Base-by-base conservation (phyloP, 2,113 vertebrate species). In the Cyanoliseus patagonus region DNA sequence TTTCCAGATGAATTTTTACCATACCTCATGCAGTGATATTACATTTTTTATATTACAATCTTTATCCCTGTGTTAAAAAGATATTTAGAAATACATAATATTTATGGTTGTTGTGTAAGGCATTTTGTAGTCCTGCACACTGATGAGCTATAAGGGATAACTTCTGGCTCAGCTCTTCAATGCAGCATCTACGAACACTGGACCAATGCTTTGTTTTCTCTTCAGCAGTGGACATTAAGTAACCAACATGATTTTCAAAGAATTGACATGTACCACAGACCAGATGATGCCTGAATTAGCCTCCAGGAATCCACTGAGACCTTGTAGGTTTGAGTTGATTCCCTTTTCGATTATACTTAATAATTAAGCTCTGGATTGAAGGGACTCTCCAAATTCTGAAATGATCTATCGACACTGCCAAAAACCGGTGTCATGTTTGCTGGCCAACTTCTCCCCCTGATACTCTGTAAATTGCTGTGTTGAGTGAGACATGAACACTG, bases 391-490 rank as follows among this genome's bases (percentile, higher is more conserved):
- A 84, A 85, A 94, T 74, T 91, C 83, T 57, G 70, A 82, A 90
- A 62, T 59, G 81, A 95, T 53, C 67, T 74, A 41, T 7, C 16
- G 25, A 66, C 77, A 62, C 41, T 94, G 91, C 70, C 70, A 89
- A 91, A 87, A 96, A 47, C 3, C 6, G 0, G 62, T 83, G 91
- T 94, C 77, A 85, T 35, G 67, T 55, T 96, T 55, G 44, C 69
- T 92, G 94, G 86, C 88, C 88, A 96, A 14, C 62, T 84, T 75
- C 62, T 64, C 46, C 55, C 75, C 37, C n/a, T 28, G 37, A 79
- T 91, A 91, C 78, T 70, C 81, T 82, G 83, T 63, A 82, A 95
- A 96, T 89, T 92, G 92, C 84, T 91, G 86, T 1, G 53, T 3
- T 93, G 94, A 97, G 81, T 93, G 95, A 96, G 94, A 90, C 0